Evolutionary conservation across 2,113 vertebrate genomes (phyloP).

Genomic region (Chionomys nivalis): DNA sequence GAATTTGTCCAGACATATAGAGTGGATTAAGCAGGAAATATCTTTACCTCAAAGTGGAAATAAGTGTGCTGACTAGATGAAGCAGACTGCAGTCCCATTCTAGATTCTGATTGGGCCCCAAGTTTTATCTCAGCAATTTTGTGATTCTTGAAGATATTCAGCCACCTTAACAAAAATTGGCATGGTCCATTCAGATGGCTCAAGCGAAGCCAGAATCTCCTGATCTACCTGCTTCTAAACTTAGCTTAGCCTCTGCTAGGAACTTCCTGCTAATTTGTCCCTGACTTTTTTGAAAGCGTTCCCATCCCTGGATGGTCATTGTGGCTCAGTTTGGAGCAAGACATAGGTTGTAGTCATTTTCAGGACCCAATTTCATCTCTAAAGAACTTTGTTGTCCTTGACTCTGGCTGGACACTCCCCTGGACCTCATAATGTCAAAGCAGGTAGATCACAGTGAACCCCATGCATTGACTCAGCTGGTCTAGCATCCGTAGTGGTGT

Average conservation of each 20-base stretch:
- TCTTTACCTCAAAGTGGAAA: background rate
- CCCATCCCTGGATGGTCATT: background rate
- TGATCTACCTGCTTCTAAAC: background rate
- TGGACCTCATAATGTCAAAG: fast-evolving
- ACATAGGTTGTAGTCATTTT: background rate
- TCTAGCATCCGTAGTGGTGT: fast-evolving
- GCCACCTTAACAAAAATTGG: background rate
- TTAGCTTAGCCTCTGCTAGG: background rate
- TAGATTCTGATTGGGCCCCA: background rate
- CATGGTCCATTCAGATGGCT: background rate
- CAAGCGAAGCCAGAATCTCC: background rate
- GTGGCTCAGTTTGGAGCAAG: background rate
- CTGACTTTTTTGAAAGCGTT: background rate
- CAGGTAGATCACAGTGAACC: background rate
- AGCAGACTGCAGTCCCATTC: background rate
- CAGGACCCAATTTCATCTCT: background rate
- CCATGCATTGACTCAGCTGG: background rate
- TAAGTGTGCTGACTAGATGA: background rate
- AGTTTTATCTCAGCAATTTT: background rate
- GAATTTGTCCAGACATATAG: background rate
- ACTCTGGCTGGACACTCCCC: fast-evolving
- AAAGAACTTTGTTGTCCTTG: background rate
- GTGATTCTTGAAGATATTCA: background rate
- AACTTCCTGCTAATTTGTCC: background rate
- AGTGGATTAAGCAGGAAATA: background rate